Base-by-base conservation (phyloP, 2,888 invertebrate genomes). In the Scaptodrosophila latifasciaeformis region DNA sequence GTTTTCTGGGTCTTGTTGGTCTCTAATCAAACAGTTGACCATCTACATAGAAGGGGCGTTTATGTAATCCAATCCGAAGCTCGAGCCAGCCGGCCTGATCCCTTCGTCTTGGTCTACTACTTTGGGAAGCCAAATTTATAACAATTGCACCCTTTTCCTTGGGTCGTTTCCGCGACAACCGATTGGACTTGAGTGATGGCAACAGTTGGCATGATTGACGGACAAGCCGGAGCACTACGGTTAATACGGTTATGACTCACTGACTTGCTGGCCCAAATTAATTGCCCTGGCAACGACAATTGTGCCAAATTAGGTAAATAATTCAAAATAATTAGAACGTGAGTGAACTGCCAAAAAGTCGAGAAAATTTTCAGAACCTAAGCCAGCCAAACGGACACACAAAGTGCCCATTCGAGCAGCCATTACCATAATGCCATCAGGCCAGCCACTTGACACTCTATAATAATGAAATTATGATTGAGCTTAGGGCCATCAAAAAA, bases 381-480 rank as follows among this genome's bases (percentile, higher is more conserved):
- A 34, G 13, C 47, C 40, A 44, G 30, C 34, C 42, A 52, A 54
- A 65, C 49, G 78, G 49, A 13, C 68, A 79, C 71, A 51, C 70
- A 77, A 75, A 79, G 65, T 66, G 72, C 49, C 74, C 76, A 67
- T 69, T 65, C 56, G 51, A 48, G 49, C 27, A 54, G 34, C 58
- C 56, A 71, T 72, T 77, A 67, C 65, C 67, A 65, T 79, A 65
- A 69, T 66, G 57, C 65, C 54, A 65, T 53, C 52, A 44, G 54
- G 27, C 24, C 24, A 13, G 50, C 53, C 67, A 70, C 54, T 74
- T 78, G 78, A 48, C 75, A 75, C 80, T 75, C 65, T 51, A 80
- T 75, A 76, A 67, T 75, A 75, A 79, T 79, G 80, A 77, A 75
- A 77, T 75, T 75, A 75, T 79, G 77, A 79, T 59, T 72, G n/a